Evolutionary conservation across 2,888 invertebrate species (phyloP).

Genomic region (Drosophila meridionalis): DNA sequence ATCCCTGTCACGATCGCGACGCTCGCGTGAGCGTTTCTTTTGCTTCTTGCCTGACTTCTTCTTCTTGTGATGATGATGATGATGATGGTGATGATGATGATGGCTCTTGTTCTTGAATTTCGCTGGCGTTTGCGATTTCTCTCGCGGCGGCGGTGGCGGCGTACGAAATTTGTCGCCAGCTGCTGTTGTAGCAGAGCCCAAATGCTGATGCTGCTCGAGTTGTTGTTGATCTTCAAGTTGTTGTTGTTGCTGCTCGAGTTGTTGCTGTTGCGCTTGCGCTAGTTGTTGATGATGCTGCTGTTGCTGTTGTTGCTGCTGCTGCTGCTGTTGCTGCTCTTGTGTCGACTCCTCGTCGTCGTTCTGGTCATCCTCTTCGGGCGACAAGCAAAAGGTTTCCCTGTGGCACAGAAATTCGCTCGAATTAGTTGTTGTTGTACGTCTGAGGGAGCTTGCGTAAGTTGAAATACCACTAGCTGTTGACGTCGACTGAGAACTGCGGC

Average conservation of each 20-base stretch:
- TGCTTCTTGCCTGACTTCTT: slow-evolving; percentile 82
- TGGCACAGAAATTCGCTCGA: slow-evolving; percentile 85
- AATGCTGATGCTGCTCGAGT: slow-evolving; percentile 34
- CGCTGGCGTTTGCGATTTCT: slow-evolving; percentile 60
- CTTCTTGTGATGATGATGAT: slow-evolving; percentile 76
- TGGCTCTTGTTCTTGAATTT: slow-evolving; percentile 60
- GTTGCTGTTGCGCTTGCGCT: slow-evolving; percentile 19
- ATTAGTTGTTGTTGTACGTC: slow-evolving; percentile 84
- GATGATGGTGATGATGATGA: slow-evolving; percentile 11
- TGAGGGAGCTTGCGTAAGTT: slow-evolving; percentile 84
- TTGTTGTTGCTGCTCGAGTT: slow-evolving; percentile 24
- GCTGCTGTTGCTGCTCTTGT: slow-evolving; percentile 25
- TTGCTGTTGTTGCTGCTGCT: slow-evolving; percentile 29
- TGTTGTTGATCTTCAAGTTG: slow-evolving; percentile 21
- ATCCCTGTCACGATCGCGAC: slow-evolving; percentile 64
- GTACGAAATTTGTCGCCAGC: slow-evolving; percentile 52
- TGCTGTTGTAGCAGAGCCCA: slow-evolving; percentile 43
- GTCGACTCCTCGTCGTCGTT: slow-evolving; percentile 57
- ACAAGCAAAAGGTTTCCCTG: slow-evolving; percentile 84
- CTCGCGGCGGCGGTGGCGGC: slow-evolving; percentile 47
- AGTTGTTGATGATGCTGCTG: slow-evolving; percentile 38
- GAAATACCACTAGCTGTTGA: slow-evolving; percentile 85
- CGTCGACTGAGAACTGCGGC: slow-evolving; percentile 83
- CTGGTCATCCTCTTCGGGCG: slow-evolving; percentile 82
- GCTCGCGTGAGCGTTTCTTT: slow-evolving; percentile 81